These are phyloP conservation scores for Sciurus vulgaris DNA, from an alignment of 2,797 vertebrate genomes.

Conservation along the genomic window DNA sequence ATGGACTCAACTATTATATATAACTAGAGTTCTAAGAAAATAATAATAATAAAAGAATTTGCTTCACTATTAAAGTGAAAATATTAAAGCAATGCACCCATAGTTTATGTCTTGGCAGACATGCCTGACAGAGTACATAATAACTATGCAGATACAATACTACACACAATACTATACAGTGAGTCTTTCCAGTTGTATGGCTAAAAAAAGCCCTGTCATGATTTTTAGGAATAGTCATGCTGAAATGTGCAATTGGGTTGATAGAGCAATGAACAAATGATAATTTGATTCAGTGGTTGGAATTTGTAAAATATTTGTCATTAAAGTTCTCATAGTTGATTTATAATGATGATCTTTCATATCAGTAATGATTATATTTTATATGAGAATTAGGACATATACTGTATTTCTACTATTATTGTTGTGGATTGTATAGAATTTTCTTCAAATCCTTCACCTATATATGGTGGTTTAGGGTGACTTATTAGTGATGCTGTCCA, in stretches of 20 bases:
- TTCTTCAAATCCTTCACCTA: neutral
- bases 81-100: neutral
- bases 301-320: neutral
- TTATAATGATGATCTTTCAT: neutral
- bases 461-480: neutral
- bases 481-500: neutral
- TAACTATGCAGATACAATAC: too few relatives aligned
- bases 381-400: neutral
- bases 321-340: neutral
- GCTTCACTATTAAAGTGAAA: neutral
- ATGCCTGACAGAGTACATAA: neutral
- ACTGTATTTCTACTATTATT: neutral
- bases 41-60: too few relatives aligned
- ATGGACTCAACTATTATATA: too few relatives aligned
- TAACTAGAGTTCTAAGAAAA: too few relatives aligned
- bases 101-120: neutral
- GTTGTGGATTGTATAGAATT: neutral
- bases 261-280: neutral
- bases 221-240: too few relatives aligned
- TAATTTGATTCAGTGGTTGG: neutral
- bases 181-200: neutral
- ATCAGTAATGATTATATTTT: neutral
- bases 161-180: too few relatives aligned
- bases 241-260: neutral
- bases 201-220: neutral